phyloP scores from a whole-genome alignment of 2,888 invertebrate genomes.

The Allygus modestus region DNA sequence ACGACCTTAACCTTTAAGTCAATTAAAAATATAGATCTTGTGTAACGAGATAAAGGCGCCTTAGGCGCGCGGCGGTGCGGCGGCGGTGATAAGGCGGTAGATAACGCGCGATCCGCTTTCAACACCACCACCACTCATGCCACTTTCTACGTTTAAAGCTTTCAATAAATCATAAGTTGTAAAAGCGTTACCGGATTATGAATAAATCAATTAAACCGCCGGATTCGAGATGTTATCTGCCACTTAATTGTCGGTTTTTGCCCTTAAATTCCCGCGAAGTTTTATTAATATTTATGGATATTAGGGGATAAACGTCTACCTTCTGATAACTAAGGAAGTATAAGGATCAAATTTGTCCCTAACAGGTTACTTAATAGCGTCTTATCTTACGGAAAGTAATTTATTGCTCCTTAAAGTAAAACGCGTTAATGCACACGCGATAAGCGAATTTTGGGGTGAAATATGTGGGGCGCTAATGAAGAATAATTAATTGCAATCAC shows the following conservation, averaged over 20 bases:
- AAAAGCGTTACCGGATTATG: slow-evolving; percentile 9
- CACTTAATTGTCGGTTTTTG: slow-evolving; percentile 11
- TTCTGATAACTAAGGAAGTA: neutral
- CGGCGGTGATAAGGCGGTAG: slow-evolving; percentile 19
- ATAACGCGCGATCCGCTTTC: slow-evolving; percentile 39
- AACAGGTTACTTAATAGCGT: slow-evolving; percentile 13
- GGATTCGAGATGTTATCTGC: neutral
- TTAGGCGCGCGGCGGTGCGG: neutral
- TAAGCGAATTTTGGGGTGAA: neutral
- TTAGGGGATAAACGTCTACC: slow-evolving; percentile 1
- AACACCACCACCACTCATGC: slow-evolving; percentile 33
- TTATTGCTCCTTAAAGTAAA: slow-evolving; percentile 15
- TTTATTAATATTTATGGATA: slow-evolving; percentile 33
- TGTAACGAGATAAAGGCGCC: slow-evolving; percentile 52
- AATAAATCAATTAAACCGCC: slow-evolving; percentile 32
- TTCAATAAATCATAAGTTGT: slow-evolving; percentile 34
- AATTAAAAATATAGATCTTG: slow-evolving; percentile 61
- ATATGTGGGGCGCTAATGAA: neutral
- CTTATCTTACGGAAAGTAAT: neutral
- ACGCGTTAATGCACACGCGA: neutral
- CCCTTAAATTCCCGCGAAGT: neutral
- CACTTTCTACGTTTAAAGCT: neutral
- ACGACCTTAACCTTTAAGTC: slow-evolving; percentile 62
- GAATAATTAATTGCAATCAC: slow-evolving; percentile 1
- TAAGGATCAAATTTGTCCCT: neutral